Conservation (phyloP, 1,140 invertebrate genomes). For the Ericerus pela region DNA sequence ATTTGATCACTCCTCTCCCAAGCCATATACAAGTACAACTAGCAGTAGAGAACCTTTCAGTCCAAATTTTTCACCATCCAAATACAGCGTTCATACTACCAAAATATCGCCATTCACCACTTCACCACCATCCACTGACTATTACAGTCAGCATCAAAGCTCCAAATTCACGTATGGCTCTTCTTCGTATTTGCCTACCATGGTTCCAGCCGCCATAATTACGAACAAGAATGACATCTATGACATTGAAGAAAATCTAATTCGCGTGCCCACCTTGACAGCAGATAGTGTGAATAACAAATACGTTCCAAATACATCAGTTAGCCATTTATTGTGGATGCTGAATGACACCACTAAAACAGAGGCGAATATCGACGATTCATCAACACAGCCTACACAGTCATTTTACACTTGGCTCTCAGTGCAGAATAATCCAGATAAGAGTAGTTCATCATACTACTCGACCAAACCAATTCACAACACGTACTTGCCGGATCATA, state of each 20-base stretch:
- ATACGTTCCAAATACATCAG: slow-evolving; percentile 31
- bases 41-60: slow-evolving; percentile 4
- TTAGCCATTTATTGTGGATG: slow-evolving; percentile 33
- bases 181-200: background rate
- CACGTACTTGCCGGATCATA: slow-evolving; percentile 4
- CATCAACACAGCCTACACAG: slow-evolving; percentile 25
- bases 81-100: background rate
- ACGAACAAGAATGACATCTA: background rate
- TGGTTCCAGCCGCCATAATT: background rate
- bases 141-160: background rate
- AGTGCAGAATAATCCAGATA: slow-evolving; percentile 29
- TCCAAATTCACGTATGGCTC: background rate
- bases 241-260: slow-evolving; percentile 30
- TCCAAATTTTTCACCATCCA: background rate
- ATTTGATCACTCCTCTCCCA: background rate
- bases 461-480: slow-evolving; percentile 18
- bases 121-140: background rate
- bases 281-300: slow-evolving; percentile 32
- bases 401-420: slow-evolving; percentile 36
- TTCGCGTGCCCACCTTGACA: slow-evolving; percentile 38
- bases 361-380: slow-evolving; percentile 17
- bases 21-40: background rate
- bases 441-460: slow-evolving; percentile 20
- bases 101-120: background rate
- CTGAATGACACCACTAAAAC: slow-evolving; percentile 26